Percentiles rank a stretch among this genome's conserved stretches.
Conservation (phyloP, 2,797 vertebrate species). For the Clarias fuscus region DNA sequence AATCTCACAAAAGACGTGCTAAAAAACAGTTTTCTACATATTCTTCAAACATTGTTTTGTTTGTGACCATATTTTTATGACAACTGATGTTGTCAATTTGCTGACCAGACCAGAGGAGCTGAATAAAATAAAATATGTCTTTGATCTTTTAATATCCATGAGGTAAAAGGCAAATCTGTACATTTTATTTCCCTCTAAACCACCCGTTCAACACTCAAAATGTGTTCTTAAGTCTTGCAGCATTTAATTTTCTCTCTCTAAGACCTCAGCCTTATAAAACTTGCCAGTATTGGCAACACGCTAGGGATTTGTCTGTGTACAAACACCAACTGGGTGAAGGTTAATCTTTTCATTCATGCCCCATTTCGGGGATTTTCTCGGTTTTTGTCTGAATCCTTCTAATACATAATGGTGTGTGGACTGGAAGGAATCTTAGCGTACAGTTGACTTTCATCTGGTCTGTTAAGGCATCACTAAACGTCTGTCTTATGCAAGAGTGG, state of each 20-base stretch:
- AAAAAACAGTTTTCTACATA: not conserved
- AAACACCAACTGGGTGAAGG: slow-evolving; percentile 32
- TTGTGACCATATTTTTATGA: not conserved
- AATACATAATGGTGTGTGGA: slow-evolving; percentile 14
- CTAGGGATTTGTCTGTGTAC: slow-evolving; percentile 22
- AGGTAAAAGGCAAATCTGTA: not conserved
- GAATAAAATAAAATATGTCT: not conserved
- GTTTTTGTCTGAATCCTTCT: not conserved
- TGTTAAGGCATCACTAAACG: slow-evolving; percentile 35
- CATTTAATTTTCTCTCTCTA: not conserved
- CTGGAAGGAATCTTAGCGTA: not conserved
- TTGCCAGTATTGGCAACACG: not conserved
- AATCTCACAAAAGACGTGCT: not conserved
- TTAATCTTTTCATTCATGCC: slow-evolving; percentile 40
- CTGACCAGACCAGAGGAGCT: not conserved
- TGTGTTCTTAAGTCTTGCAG: not conserved
- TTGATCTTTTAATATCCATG: not conserved
- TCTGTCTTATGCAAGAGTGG: slow-evolving; percentile 28
- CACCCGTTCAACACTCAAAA: not conserved
- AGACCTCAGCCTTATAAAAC: not conserved
- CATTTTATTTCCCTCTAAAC: not conserved
- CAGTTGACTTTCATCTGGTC: slow-evolving; percentile 18
- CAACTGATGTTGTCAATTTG: not conserved
- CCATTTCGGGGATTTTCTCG: slow-evolving; percentile 26
- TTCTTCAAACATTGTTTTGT: not conserved